Conservation (phyloP, 2,888 invertebrate genomes). For the Hemithea aestivaria region DNA sequence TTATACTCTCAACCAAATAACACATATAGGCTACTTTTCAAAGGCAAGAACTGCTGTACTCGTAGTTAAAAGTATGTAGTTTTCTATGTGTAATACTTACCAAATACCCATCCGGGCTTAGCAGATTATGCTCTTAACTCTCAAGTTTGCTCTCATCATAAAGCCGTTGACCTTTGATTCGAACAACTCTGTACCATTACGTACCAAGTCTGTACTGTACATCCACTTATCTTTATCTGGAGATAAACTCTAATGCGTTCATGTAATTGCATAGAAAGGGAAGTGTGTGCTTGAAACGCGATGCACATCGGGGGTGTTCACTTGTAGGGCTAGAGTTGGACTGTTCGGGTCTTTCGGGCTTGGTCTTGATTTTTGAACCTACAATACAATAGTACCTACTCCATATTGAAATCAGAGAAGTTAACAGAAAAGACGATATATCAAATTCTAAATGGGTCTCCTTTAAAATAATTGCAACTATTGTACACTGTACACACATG, state of each 20-base stretch:
- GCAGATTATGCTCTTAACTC: conserved; percentile 2
- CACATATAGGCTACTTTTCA: too few species aligned
- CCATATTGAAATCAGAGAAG: too few species aligned
- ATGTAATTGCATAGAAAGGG: conserved; percentile 39
- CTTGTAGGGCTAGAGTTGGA: conserved; percentile 4
- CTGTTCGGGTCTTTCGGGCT: neutral
- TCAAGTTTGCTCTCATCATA: conserved; percentile 4
- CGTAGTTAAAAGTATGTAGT: too few species aligned
- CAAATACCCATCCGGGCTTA: neutral
- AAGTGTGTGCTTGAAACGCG: conserved; percentile 42
- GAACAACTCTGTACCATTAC: conserved; percentile 19
- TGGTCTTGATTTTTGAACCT: neutral
- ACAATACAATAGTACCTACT: too few species aligned
- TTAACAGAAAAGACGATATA: too few species aligned
- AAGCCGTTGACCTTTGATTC: conserved; percentile 17
- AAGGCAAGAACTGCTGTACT: too few species aligned
- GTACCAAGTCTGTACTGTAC: conserved; percentile 13
- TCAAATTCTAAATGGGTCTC: too few species aligned
- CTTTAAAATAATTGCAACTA: too few species aligned
- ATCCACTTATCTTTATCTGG: conserved; percentile 31
- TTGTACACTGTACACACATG: too few species aligned
- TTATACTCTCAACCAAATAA: too few species aligned
- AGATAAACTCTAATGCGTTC: conserved; percentile 35
- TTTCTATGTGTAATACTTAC: too few species aligned
- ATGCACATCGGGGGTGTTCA: conserved; percentile 36